These are phyloP conservation scores for Sebastes matsubarae DNA, from an alignment of 2,797 vertebrate species.

Conservation along the genomic window DNA sequence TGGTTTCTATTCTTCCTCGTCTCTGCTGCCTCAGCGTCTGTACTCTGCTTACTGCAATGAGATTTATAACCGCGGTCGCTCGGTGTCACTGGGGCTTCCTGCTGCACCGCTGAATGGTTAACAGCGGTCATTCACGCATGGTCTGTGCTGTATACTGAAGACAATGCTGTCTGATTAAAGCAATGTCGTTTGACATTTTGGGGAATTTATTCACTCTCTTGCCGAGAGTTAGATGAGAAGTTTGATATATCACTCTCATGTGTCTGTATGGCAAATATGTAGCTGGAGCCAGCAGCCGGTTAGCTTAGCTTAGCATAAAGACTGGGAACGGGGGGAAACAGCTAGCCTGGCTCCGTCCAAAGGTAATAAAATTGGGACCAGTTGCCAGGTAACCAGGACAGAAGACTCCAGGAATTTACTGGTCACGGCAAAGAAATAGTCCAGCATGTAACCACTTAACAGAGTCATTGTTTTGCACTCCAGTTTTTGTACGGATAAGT, in stretches of 20 bases:
- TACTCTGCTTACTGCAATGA: constrained; percentile 44
- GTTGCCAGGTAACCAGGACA: neutral
- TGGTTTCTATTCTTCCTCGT: constrained; percentile 69
- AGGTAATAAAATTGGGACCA: too few relatives aligned
- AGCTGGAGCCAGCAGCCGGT: neutral
- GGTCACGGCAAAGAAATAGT: neutral
- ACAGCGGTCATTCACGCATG: constrained; percentile 4
- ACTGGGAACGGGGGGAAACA: too few relatives aligned
- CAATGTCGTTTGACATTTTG: neutral
- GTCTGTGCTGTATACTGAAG: neutral
- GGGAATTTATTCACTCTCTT: neutral
- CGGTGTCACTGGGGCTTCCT: constrained; percentile 1
- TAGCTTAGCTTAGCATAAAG: neutral
- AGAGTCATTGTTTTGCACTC: neutral
- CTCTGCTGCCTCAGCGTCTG: constrained; percentile 72
- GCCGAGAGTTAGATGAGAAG: neutral
- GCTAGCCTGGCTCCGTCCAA: neutral
- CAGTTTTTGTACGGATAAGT: neutral
- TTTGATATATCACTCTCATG: neutral
- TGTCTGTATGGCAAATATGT: neutral
- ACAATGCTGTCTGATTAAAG: neutral
- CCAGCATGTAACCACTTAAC: neutral
- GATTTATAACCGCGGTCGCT: constrained; percentile 17
- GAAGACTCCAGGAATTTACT: neutral
- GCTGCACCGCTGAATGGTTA: constrained; percentile 13